A percentile compares a stretch with the other conserved stretches of the same genome.
Evolutionary conservation across 2,113 vertebrate species (phyloP).

Genomic region (Actenoides hombroni): DNA sequence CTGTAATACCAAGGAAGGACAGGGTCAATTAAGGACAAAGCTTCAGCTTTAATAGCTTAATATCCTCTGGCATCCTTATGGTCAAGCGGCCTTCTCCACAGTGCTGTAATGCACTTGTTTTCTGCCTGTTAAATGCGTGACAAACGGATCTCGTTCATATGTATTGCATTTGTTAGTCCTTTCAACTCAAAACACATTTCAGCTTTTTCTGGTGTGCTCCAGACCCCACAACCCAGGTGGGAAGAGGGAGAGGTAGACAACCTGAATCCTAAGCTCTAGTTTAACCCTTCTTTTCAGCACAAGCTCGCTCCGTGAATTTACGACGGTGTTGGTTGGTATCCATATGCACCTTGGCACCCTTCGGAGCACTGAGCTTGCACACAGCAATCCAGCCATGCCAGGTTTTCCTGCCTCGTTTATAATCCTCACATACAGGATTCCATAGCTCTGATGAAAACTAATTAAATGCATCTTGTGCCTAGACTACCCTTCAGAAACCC

Average conservation of each 20-base stretch:
- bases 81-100: slow-evolving; percentile 1
- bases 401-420: neutral
- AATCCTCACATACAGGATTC: neutral
- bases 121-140: slow-evolving; percentile 39
- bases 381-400: neutral
- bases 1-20: slow-evolving; percentile 22
- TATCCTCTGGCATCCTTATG: neutral
- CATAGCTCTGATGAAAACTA: neutral
- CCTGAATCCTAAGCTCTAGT: neutral
- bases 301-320: neutral
- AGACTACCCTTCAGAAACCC: neutral
- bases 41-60: slow-evolving; percentile 35
- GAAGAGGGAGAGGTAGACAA: neutral
- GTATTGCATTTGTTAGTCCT: slow-evolving; percentile 30
- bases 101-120: neutral
- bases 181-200: slow-evolving; percentile 47
- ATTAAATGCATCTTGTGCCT: slow-evolving; percentile 4
- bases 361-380: neutral
- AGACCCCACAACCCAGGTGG: neutral
- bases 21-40: slow-evolving; percentile 59
- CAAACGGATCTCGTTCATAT: slow-evolving; percentile 12
- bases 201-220: neutral
- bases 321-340: neutral
- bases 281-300: neutral
- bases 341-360: neutral